Evolutionary conservation across 2,888 invertebrate genomes (phyloP), one percentile per base, ranked within the genome.

Genomic region (Nomada ferruginata): DNA sequence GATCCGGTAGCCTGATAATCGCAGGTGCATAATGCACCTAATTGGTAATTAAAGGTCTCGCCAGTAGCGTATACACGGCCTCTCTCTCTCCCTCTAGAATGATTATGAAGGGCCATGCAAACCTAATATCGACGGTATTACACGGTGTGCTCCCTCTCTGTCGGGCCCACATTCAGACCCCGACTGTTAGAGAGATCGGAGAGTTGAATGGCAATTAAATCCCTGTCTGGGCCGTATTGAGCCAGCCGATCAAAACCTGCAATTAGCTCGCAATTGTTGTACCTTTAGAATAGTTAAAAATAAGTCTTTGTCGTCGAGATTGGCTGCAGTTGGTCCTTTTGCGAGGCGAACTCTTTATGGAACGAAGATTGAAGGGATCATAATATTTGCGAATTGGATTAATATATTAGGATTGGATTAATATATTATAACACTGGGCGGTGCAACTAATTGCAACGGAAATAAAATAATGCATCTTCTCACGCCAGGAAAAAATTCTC

Each of bases 11-110:
- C 79, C 73, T 75, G 85, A 87, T 90, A 90, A 90, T 87, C 86
- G 82, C 81, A 84, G 84, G 82, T 82, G 86, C 84, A 86, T 88
- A 90, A 90, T 90, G 85, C 85, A 84, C 85, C 87, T 90, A 90
- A 90, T 90, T 90, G 90, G 83, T 90, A 90, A 90, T 90, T 89
- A 89, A 85, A 85, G 87, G 87, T 81, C 86, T 77, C 87, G 75
- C 70, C 79, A 76, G 68, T 60, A 61, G 65, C 63, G 72, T 76
- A 50, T 65, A 68, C 64, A 23, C 11, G 20, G 26, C 18, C 3
- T 18, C 7, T 13, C 20, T 20, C 50, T 1, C 44, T n/a, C 23
- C 20, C 52, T 47, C 55, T 63, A 44, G 42, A 72, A 69, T 71
- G 71, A 77, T 76, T 82, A 65, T 64, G 71, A 57, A 75, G 61